These are phyloP conservation scores for Megamerina dolium DNA, from an alignment of 2,888 invertebrate species.

Conservation along the genomic window DNA sequence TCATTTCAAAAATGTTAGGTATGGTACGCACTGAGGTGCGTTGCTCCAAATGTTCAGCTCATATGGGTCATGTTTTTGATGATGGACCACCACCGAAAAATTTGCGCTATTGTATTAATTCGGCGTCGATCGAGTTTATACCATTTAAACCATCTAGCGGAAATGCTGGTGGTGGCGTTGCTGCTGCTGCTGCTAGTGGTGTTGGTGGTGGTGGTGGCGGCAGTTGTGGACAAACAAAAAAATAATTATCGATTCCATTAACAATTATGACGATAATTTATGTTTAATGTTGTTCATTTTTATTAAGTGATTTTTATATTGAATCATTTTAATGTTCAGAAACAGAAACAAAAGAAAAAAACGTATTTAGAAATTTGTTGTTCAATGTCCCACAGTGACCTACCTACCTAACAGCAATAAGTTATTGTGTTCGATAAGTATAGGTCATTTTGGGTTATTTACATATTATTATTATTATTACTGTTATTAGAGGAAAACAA, in stretches of 20 bases:
- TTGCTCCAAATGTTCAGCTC: conserved; percentile 88
- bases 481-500: too few species aligned
- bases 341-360: too few species aligned
- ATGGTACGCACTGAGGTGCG: conserved; percentile 93
- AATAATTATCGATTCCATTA: conserved; percentile 19
- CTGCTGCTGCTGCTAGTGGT: too few species aligned
- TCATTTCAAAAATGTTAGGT: conserved; percentile 63
- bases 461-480: too few species aligned
- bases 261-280: conserved; percentile 18
- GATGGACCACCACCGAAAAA: conserved; percentile 92
- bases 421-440: too few species aligned
- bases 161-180: conserved; percentile 15
- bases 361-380: too few species aligned
- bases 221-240: conserved; percentile 11
- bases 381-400: too few species aligned
- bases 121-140: conserved; percentile 56
- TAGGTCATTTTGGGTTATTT: too few species aligned
- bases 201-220: too few species aligned
- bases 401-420: too few species aligned
- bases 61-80: conserved; percentile 95
- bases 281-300: conserved; percentile 9
- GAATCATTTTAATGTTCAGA: too few species aligned
- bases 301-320: too few species aligned
- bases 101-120: conserved; percentile 95
- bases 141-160: conserved; percentile 26